Base-by-base conservation (phyloP, 2,888 invertebrate species). In the Diplolepis rosae region DNA sequence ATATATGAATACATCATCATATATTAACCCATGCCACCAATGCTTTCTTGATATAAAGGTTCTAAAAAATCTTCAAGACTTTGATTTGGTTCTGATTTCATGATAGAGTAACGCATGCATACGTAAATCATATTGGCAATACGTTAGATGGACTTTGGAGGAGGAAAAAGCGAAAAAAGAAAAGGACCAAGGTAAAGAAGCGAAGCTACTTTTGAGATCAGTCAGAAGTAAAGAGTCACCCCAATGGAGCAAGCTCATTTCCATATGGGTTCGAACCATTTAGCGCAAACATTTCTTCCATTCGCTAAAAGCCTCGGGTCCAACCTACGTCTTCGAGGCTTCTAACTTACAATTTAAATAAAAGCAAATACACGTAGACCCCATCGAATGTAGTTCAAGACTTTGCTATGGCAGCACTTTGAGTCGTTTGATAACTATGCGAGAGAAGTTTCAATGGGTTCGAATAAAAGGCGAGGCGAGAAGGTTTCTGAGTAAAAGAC, bases 261-360 rank as follows among this genome's bases (percentile, higher is more conserved):
- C 87, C 88, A 87, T 88, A 85, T 84, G 84, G 81, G 83, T 83
- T 83, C 84, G 86, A 82, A 84, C 84, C 85, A 87, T 85, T 88
- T 85, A 84, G 82, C 84, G 78, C 84, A 86, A 87, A 86, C 85
- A 88, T 88, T 86, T 84, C 79, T 84, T 85, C 80, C 80, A 82
- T 82, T 83, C 79, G 79, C 85, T 86, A 81, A 83, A 85, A 87
- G 86, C 85, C 71, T 71, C 68, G 69, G 48, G 66, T 65, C 35
- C 71, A 65, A 72, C 68, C 75, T 71, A 68, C 71, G 72, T 69
- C 68, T 65, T 68, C 65, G 27, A 27, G 45, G 69, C 67, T 72
- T 84, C 86, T 88, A 87, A 88, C 88, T 89, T 84, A 88, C 87
- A 86, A 88, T 89, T 89, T 88, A 86, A 88, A 89, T 88, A 88